Base-by-base conservation (phyloP, 2,888 invertebrate genomes). In the Tetanocera ferruginea region DNA sequence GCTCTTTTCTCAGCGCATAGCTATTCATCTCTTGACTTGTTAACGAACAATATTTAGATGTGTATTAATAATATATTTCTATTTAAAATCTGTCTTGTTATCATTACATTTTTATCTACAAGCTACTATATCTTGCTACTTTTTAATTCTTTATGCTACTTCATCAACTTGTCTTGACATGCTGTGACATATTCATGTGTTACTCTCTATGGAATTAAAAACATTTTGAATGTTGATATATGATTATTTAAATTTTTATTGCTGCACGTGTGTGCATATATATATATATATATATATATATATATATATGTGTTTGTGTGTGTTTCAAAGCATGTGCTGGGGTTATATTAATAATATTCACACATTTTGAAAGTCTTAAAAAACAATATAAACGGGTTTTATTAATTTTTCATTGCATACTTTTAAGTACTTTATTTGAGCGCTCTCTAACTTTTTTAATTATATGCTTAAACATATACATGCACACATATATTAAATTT, bases 11-110 rank as follows among this genome's bases (percentile, higher is more conserved):
- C 64, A 8, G n/a, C 9, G n/a, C n/a, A 9, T 66, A 34, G 34
- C n/a, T 37, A 14, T 14, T 43, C 14, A 43, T 11, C 11, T 43
- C 14, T 43, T 43, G 43, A 6, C 37, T 6, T 37, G 37, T 37
- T 31, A 66, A 66, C 64, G n/a, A 70, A 70, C 83, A 85, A 86
- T 86, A 86, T 86, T 87, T 85, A 84, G 84, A 87, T 85, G 84
- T 86, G 83, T 83, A 84, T 86, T 84, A 85, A n/a, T n/a, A 87
- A 86, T 86, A 85, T 86, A 87, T 87, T 87, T 84, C 81, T 83
- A 82, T 84, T 62, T 31, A 19, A 67, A 66, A 75, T 75, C 75
- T 37, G 23, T 28, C 31, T 52, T 23, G 75, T 52, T 52, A 19
- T 34, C 19, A 37, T 0, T 37, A 6, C 17, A 8, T 34, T 19